A percentile compares a stretch with the other conserved stretches of the same genome.
These are phyloP conservation scores for Eriocheir sinensis DNA, from an alignment of 1,140 invertebrate genomes.

Conservation along the genomic window DNA sequence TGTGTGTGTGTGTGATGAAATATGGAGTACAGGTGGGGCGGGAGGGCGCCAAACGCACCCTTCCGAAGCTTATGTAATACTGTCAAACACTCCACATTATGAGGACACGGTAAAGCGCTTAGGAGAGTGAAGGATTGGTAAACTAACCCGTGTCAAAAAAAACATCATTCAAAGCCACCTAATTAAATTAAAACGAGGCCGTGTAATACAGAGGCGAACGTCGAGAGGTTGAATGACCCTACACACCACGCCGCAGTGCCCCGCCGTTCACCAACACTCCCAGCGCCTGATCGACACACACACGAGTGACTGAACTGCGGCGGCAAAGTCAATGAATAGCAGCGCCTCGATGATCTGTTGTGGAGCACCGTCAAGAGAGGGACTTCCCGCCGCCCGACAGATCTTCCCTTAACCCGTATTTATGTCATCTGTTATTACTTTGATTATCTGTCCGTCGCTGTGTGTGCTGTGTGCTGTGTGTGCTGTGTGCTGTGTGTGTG, in stretches of 20 bases:
- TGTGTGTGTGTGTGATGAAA: constrained; percentile 20
- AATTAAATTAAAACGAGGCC: no score
- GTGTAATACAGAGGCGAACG: no score
- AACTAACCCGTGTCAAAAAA: no score
- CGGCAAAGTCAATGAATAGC: not conserved
- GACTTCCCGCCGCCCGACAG: not conserved
- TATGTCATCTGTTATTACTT: not conserved
- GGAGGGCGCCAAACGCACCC: no score
- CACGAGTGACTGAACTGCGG: not conserved
- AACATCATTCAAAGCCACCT: no score
- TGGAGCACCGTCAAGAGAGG: not conserved
- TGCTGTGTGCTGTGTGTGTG: constrained; percentile 17
- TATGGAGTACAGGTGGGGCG: no score
- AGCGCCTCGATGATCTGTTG: not conserved
- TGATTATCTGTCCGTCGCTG: not conserved
- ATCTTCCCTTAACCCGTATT: no score
- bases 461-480: constrained; percentile 17
- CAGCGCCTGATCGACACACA: not conserved
- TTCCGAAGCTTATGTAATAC: no score
- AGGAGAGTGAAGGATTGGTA: no score
- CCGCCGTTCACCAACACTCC: not conserved
- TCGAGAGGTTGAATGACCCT: not conserved
- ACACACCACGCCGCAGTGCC: not conserved
- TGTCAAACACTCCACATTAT: no score
- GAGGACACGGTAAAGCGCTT: no score